Evolutionary conservation across 2,113 vertebrate genomes (phyloP).

Genomic region (Bos javanicus): DNA sequence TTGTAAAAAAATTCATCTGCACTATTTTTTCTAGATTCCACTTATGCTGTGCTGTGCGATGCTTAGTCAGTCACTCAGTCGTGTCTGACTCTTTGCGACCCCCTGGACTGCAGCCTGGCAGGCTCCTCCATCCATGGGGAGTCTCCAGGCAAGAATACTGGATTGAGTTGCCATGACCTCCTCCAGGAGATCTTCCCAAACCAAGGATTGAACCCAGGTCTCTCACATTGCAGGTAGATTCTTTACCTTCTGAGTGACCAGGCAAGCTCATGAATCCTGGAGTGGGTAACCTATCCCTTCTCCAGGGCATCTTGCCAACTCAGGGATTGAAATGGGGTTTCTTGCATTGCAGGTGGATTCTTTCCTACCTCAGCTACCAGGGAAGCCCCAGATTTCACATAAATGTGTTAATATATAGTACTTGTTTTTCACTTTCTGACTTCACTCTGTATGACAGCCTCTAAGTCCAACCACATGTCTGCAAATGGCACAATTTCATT

Average conservation of each 20-base stretch:
- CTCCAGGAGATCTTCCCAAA: neutral
- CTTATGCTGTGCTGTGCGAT: rapidly evolving
- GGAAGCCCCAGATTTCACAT: neutral
- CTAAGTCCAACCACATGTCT: neutral
- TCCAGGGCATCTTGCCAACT: neutral
- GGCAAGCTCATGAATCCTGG: neutral
- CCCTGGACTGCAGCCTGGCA: neutral
- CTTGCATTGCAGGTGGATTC: neutral
- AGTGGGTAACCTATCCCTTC: neutral
- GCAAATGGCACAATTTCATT: neutral
- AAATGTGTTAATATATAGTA: neutral
- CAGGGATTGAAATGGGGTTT: neutral
- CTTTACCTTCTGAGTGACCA: neutral
- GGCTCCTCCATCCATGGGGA: neutral
- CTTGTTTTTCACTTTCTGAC: neutral
- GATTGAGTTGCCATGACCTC: neutral
- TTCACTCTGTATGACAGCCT: neutral
- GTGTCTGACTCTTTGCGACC: neutral
- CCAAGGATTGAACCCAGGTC: neutral
- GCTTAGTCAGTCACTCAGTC: neutral
- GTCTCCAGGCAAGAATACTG: neutral
- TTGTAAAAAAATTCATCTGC: neutral
- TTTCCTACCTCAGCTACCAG: neutral
- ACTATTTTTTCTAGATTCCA: neutral
- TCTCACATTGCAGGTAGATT: neutral